A percentile compares a stretch with the other conserved stretches of the same genome.
phyloP scores from a whole-genome alignment of 2,888 invertebrate species.

The Macropis europaea region DNA sequence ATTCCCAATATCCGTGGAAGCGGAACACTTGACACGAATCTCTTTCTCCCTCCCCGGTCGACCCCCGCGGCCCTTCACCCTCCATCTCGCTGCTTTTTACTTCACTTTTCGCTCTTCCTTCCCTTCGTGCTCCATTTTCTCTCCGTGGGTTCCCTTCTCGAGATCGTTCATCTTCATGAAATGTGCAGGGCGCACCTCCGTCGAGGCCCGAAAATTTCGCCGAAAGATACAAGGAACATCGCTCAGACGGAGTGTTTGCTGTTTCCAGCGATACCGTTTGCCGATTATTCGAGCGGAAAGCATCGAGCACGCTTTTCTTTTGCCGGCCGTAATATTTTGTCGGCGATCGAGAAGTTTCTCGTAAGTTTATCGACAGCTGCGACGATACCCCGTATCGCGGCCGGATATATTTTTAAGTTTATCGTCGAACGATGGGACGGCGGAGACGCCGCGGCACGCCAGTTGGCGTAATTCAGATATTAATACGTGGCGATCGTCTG shows the following conservation, averaged over 20 bases:
- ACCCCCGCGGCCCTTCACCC: not conserved
- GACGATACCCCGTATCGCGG: not conserved
- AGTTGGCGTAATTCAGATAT: slow-evolving; percentile 52
- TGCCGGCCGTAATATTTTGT: not conserved
- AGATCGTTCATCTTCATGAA: too few species aligned
- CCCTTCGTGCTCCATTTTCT: not conserved
- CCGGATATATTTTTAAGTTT: slow-evolving; percentile 35
- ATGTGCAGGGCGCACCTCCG: too few species aligned
- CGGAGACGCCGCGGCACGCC: slow-evolving; percentile 3
- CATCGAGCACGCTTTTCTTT: too few species aligned
- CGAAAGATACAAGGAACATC: too few species aligned
- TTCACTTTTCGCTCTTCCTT: not conserved
- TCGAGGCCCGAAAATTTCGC: too few species aligned
- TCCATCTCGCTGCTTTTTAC: too few species aligned
- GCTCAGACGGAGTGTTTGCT: too few species aligned
- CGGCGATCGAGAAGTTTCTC: not conserved
- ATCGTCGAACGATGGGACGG: slow-evolving; percentile 16
- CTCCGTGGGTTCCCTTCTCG: not conserved
- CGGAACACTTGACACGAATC: slow-evolving; percentile 48
- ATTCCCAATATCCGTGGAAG: slow-evolving; percentile 36
- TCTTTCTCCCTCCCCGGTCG: slow-evolving; percentile 21
- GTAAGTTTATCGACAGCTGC: slow-evolving; percentile 24
- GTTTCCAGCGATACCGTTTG: too few species aligned
- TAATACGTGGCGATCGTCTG: slow-evolving; percentile 47
- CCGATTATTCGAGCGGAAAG: too few species aligned